Conservation (phyloP, 2,113 vertebrate species). For the Phylloscopus trochilus region DNA sequence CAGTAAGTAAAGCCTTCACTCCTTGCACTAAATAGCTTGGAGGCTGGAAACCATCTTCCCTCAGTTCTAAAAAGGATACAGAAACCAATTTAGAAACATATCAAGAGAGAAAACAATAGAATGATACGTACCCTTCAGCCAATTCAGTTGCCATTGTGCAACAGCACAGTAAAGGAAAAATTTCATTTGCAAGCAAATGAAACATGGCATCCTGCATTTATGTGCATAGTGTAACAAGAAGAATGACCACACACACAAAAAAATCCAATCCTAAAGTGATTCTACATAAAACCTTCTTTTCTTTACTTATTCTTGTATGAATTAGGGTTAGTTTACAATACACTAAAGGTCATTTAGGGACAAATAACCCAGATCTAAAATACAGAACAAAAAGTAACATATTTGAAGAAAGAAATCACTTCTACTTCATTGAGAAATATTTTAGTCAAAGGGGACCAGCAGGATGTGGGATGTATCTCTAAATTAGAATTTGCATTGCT, state of each 20-base stretch:
- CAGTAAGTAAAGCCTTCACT: constrained; percentile 92
- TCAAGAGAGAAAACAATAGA: not conserved
- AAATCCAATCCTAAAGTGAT: not conserved
- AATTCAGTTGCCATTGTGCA: not conserved
- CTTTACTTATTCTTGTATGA: not conserved
- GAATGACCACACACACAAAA: not conserved
- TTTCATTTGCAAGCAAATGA: not conserved
- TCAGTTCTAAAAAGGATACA: constrained; percentile 77
- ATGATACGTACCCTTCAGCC: not conserved
- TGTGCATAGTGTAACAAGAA: not conserved
- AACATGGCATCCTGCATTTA: not conserved
- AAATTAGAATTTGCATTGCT: not conserved
- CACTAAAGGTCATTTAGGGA: not conserved
- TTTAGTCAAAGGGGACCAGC: not conserved
- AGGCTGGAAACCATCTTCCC: constrained; percentile 91
- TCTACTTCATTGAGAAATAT: not conserved
- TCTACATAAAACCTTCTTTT: not conserved
- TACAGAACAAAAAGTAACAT: not conserved
- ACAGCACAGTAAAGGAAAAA: not conserved
- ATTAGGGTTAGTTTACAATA: not conserved
- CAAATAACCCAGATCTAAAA: not conserved
- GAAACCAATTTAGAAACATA: not conserved
- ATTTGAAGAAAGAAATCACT: not conserved
- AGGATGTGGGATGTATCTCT: not conserved
- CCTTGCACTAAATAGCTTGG: constrained; percentile 89